Conservation (phyloP, 2,113 vertebrate genomes). For the Centropus unirufus region DNA sequence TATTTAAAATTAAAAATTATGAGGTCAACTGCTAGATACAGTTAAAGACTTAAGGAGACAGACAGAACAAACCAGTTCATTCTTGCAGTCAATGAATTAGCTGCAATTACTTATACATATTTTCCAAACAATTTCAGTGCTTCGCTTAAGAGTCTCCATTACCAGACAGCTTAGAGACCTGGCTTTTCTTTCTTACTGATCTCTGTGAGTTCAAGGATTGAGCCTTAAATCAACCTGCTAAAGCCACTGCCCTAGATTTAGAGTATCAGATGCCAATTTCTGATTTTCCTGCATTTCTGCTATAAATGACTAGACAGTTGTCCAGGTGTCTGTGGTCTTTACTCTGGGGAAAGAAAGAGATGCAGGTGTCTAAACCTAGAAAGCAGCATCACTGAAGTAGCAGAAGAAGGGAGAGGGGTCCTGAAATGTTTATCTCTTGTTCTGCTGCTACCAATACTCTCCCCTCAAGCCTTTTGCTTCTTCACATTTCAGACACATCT, state of each 20-base stretch:
- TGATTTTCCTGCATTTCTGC: background rate
- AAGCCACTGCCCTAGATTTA: background rate
- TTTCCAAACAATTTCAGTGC: conserved; percentile 3
- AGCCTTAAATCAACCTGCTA: background rate
- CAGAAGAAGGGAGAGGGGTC: background rate
- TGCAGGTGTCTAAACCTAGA: background rate
- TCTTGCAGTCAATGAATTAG: background rate
- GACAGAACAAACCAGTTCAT: background rate
- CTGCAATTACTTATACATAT: background rate
- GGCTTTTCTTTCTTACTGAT: background rate
- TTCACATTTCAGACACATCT: background rate
- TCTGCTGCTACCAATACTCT: background rate
- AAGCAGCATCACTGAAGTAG: background rate
- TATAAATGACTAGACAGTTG: background rate
- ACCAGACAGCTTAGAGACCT: background rate
- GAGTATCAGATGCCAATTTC: background rate
- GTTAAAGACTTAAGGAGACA: background rate
- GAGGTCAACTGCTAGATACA: background rate
- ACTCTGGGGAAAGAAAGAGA: background rate
- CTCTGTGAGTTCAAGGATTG: background rate
- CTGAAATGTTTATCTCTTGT: background rate
- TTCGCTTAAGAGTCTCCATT: background rate
- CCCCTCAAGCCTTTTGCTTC: background rate
- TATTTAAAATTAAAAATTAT: background rate
- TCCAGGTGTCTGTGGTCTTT: background rate